Evolutionary conservation across 2,797 vertebrate species (phyloP).

Genomic region (Ibycter americanus): DNA sequence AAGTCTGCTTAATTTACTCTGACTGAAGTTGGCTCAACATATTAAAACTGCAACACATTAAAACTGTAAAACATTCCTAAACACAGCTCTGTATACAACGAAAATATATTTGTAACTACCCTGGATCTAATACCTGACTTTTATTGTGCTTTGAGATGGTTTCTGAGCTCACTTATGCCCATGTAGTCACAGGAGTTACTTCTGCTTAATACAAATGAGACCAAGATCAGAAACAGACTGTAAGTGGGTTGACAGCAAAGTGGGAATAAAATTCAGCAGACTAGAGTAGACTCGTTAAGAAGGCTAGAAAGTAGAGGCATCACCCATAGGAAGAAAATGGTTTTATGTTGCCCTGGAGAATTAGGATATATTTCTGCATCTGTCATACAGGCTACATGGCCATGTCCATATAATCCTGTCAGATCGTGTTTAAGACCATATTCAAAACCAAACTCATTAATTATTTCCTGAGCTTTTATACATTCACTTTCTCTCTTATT

Average conservation of each 20-base stretch:
- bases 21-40: background rate
- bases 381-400: background rate
- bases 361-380: background rate
- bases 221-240: background rate
- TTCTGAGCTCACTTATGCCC: accelerated
- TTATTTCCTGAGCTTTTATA: background rate
- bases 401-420: background rate
- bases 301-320: background rate
- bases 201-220: background rate
- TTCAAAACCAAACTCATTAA: background rate
- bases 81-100: background rate
- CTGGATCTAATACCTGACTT: background rate
- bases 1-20: background rate
- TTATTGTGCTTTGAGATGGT: background rate
- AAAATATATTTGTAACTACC: background rate
- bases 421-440: background rate
- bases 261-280: background rate
- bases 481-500: background rate
- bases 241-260: background rate
- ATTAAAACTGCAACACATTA: background rate
- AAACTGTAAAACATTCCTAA: background rate
- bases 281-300: background rate
- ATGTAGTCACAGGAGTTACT: background rate
- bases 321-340: background rate
- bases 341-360: background rate